Percentiles rank a stretch among this genome's conserved stretches.
These are phyloP conservation scores for Pristionchus japonicus DNA, from an alignment of 2,888 invertebrate genomes.

Conservation along the genomic window DNA sequence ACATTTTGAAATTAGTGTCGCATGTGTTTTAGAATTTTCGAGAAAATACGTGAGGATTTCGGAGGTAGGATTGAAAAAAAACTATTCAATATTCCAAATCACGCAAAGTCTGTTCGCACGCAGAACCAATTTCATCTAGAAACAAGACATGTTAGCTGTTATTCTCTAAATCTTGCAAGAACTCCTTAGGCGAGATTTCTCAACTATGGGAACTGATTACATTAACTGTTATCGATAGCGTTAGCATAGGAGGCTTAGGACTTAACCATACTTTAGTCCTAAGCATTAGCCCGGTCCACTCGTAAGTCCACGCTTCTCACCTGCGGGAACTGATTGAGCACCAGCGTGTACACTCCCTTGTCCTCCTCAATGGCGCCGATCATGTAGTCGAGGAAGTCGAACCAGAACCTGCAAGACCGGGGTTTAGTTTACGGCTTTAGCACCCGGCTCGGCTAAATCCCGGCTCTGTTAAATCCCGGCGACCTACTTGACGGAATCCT, in stretches of 20 bases:
- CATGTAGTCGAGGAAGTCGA: conserved; percentile 77
- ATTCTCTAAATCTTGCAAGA: too few relatives aligned
- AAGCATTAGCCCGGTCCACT: not conserved
- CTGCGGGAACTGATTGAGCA: conserved; percentile 87
- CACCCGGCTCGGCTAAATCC: not conserved
- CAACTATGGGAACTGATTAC: not conserved
- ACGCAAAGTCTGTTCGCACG: not conserved
- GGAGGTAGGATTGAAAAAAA: too few relatives aligned
- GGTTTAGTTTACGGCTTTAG: not conserved
- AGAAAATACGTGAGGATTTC: too few relatives aligned
- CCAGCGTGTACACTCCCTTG: conserved; percentile 95
- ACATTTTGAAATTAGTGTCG: too few relatives aligned
- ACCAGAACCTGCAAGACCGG: conserved; percentile 66
- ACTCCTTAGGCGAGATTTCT: too few relatives aligned
- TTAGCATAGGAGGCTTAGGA: too few relatives aligned
- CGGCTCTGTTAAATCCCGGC: not conserved
- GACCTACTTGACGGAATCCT: conserved; percentile 61
- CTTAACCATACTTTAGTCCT: too few relatives aligned
- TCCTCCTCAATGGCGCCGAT: conserved; percentile 99
- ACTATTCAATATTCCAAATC: not conserved
- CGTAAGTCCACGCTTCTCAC: not conserved
- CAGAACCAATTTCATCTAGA: too few relatives aligned
- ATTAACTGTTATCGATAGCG: too few relatives aligned
- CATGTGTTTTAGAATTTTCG: too few relatives aligned
- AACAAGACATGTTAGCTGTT: too few relatives aligned